Base-by-base conservation (phyloP, 2,888 invertebrate genomes). In the Drymonia ruficornis region DNA sequence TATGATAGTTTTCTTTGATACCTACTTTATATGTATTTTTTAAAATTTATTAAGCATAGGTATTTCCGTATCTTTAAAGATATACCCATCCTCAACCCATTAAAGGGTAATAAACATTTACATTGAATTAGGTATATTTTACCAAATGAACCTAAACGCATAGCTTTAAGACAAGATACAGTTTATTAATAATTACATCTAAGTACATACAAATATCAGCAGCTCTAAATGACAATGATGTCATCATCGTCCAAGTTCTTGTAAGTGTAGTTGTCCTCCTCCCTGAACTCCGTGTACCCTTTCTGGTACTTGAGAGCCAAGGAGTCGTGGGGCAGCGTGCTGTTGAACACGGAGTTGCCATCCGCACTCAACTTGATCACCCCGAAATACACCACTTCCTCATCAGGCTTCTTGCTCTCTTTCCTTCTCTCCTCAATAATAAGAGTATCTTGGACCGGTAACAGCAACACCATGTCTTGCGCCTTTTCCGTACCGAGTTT, bases 261-360 rank as follows among this genome's bases (percentile, higher is more conserved):
- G 64, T 88, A 90, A 13, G 66, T 69, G 60, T 76, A 86, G 7
- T 64, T 65, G 2, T 67, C 56, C 19, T 50, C 57, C 13, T 52
- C 56, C 11, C 59, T 51, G 55, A 73, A 77, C 52, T 86, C 79
- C 44, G 80, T 82, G 44, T 83, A 92, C 0, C 92, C 92, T 58
- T 86, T 91, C 55, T 92, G 91, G 62, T 91, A 91, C 63, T 80
- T 87, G 53, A 92, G 65, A 1, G 92, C 92, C 2, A 91, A 72
- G 7, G 92, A 91, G 67, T 91, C 78, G 11, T 65, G 67, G 0
- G 89, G 88, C 34, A 75, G 49, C 0, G 73, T 81, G 1, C 70
- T 78, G 49, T 82, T 85, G 43, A 87, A 87, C 0, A 85, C 47
- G 0, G 89, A 89, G 64, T 87, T 75, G 0, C 89, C 89, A 49